Base-by-base conservation (phyloP, 2,797 vertebrate genomes). In the Neostethus bicornis region DNA sequence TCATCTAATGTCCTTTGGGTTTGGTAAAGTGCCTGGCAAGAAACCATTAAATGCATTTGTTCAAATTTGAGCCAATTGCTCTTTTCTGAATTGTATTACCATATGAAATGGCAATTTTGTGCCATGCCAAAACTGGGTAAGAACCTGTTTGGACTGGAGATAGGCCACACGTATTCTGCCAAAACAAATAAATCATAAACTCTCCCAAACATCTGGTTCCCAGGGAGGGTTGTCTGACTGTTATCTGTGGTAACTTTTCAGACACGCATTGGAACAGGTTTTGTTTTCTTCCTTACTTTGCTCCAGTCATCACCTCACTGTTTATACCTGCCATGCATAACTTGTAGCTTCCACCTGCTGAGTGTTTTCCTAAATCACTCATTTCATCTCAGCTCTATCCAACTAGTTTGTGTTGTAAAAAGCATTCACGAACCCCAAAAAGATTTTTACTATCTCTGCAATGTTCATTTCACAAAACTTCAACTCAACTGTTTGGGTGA, bases 81-180 rank as follows among this genome's bases (percentile, higher is more conserved):
- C 28, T 54, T 13, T 14, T 28, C 23, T 46, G 10, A 26, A 12
- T 23, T 31, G 14, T 48, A 10, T 19, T 39, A 4, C 41, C 2
- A 17, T 48, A 14, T 20, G 34, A 8, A 48, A 39, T 11, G 20
- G 23, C 34, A 37, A 43, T 43, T 50, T 21, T 55, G 35, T n/a
- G 11, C 14, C 14, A 25, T 41, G 37, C 43, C n/a, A 34, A 47
- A 21, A 37, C 20, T 24, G 11, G 3, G n/a, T 9, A 20, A 45
- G 32, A 49, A 42, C 37, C 56, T 32, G 46, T 59, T 60, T 60
- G 29, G 26, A 20, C 38, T 60, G 56, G 56, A 60, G 28, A 44
- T 44, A 56, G 50, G 52, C 65, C 51, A 60, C 56, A 17, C 21
- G 24, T 19, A 21, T 12, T 50, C n/a, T 34, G 56, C 46, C 28